These are phyloP conservation scores for Panurus biarmicus DNA, from an alignment of 2,113 vertebrate genomes.

Conservation along the genomic window DNA sequence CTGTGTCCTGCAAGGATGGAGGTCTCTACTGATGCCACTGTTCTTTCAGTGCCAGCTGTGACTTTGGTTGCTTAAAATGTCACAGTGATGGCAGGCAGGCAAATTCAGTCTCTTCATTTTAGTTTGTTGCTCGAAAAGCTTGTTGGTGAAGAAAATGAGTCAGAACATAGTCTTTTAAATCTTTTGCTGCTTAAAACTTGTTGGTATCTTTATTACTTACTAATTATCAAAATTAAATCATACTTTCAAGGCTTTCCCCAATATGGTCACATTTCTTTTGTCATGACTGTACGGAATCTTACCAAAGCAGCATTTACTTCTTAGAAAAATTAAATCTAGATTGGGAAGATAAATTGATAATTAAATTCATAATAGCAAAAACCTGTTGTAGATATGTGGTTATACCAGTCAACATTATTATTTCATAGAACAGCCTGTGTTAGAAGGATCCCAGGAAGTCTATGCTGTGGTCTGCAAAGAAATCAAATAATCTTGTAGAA, in stretches of 20 bases:
- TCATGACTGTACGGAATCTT: slow-evolving; percentile 53
- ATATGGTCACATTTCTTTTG: slow-evolving; percentile 55
- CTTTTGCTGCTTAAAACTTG: slow-evolving; percentile 55
- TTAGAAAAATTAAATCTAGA: slow-evolving; percentile 50
- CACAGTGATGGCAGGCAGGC: background rate
- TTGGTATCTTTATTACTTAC: slow-evolving; percentile 58
- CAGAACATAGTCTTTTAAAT: slow-evolving; percentile 53
- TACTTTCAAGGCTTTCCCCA: slow-evolving; percentile 64
- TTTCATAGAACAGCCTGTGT: slow-evolving; percentile 57
- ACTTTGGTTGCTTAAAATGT: slow-evolving; percentile 74
- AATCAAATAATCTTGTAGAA: slow-evolving; percentile 64
- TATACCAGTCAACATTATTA: slow-evolving; percentile 34
- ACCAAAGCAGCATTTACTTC: slow-evolving; percentile 65
- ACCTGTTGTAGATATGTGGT: slow-evolving; percentile 36
- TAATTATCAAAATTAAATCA: slow-evolving; percentile 60
- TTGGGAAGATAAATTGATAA: slow-evolving; percentile 24
- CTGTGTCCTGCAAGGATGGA: slow-evolving; percentile 72
- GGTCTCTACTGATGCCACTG: slow-evolving; percentile 66
- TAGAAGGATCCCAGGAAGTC: slow-evolving; percentile 31
- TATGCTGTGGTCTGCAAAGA: slow-evolving; percentile 54
- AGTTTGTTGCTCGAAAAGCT: slow-evolving; percentile 64
- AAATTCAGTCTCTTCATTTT: slow-evolving; percentile 12
- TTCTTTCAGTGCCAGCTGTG: slow-evolving; percentile 73
- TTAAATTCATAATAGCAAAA: slow-evolving; percentile 47
- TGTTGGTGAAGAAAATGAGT: slow-evolving; percentile 60